Evolutionary conservation across 2,888 invertebrate species (phyloP), one percentile per base, ranked within the genome.

Genomic region (Amblyjoppa fuscipennis): DNA sequence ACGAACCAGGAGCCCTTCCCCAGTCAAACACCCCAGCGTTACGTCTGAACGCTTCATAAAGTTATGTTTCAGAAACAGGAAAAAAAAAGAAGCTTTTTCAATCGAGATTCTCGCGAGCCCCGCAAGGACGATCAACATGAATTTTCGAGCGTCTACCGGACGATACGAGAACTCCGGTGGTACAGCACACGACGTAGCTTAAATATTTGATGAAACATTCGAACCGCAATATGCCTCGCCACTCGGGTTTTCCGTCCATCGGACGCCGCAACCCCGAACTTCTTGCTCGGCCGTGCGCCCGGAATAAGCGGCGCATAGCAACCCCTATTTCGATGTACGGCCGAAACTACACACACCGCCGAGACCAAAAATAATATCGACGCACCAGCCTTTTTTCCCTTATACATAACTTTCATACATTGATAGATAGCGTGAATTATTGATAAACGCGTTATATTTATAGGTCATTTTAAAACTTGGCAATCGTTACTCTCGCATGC

Each of bases 131-230:
- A 91, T 92, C 92, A 91, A 90, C 90, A 92, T 92, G 91, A 92
- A 92, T 92, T 92, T 92, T 92, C 89, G 88, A 92, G 89, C 85
- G 88, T 86, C 56, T 88, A 92, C 91, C 90, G 88, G 90, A 3
- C 71, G 59, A 41, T 80, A 68, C 16, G 16, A 45, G 31, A 64
- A 78, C 59, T 64, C 66, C 75, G 41, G 3, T 56, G 71, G 49
- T 53, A 91, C 90, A 91, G 92, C 90, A 90, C 91, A 91, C 90
- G 92, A 90, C 92, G 91, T 89, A 86, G 85, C 88, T 88, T 93
- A 90, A 93, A 93, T 93, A 93, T 92, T 93, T 92, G 90, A 93
- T 93, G 93, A 91, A 93, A 93, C 93, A 92, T 91, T 90, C 91
- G 91, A 89, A 90, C 92, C 92, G 92, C 92, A 92, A 93, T 92